Evolutionary conservation across 2,888 invertebrate species (phyloP).

Genomic region (Lottia scabra): DNA sequence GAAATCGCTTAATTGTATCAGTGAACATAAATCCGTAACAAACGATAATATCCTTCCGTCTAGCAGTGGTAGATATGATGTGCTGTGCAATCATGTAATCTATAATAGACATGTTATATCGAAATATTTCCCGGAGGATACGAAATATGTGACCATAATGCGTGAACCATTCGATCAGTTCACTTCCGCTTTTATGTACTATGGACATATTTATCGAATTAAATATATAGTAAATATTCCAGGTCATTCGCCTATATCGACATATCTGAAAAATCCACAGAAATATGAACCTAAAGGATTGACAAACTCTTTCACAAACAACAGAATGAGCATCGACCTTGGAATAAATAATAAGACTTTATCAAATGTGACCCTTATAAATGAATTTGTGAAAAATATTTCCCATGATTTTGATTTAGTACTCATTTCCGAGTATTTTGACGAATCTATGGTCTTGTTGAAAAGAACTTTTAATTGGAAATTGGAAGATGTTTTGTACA

Average conservation of each 20-base stretch:
- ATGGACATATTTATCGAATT: constrained; percentile 30
- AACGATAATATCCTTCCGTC: constrained; percentile 31
- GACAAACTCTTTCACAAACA: constrained; percentile 33
- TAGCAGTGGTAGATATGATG: constrained; percentile 38
- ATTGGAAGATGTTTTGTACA: constrained; percentile 42
- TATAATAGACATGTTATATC: constrained; percentile 34
- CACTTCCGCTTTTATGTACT: constrained; percentile 36
- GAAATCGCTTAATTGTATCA: constrained; percentile 35
- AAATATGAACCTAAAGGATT: constrained; percentile 36
- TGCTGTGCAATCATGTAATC: constrained; percentile 49
- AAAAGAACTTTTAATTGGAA: constrained; percentile 44
- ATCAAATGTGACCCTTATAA: constrained; percentile 21
- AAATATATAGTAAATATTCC: constrained; percentile 30
- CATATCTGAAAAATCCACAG: constrained; percentile 34
- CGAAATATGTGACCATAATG: constrained; percentile 40
- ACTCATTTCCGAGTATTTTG: constrained; percentile 48
- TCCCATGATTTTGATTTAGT: constrained; percentile 46
- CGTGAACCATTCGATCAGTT: constrained; percentile 44
- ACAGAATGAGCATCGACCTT: constrained; percentile 39
- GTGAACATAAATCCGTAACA: constrained; percentile 25
- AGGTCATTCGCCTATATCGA: constrained; percentile 25
- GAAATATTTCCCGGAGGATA: constrained; percentile 36
- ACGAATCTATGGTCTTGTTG: constrained; percentile 49
- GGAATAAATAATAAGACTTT: constrained; percentile 10
- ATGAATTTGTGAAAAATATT: constrained; percentile 35